Conservation (phyloP, 2,797 vertebrate species). For the Enteromius radiatus region DNA sequence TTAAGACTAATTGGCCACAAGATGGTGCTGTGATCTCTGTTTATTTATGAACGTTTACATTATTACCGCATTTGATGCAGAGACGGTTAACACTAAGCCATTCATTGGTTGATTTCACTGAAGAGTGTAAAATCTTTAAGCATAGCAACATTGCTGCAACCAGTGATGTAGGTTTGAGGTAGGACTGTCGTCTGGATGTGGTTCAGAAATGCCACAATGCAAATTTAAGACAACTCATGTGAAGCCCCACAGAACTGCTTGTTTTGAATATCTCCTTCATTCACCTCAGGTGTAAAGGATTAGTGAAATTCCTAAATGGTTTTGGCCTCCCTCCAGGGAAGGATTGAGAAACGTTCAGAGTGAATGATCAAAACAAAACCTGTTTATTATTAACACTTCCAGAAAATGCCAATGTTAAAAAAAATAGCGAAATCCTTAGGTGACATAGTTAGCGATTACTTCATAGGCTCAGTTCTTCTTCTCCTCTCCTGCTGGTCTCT, state of each 20-base stretch:
- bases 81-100: neutral
- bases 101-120: neutral
- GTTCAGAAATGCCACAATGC: neutral
- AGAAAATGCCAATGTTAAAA: neutral
- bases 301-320: neutral
- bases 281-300: neutral
- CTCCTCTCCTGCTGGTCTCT: neutral
- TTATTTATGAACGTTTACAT: neutral
- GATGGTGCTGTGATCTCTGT: neutral
- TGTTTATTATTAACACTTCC: conserved; percentile 7
- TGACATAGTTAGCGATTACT: neutral
- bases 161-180: neutral
- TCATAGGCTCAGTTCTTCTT: conserved; percentile 19
- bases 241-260: neutral
- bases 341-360: neutral
- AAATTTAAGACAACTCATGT: neutral
- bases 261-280: neutral
- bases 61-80: neutral
- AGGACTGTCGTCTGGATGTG: too few relatives aligned
- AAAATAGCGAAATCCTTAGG: neutral
- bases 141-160: neutral
- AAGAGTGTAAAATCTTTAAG: neutral
- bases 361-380: neutral
- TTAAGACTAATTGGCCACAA: neutral
- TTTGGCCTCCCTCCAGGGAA: neutral